A percentile compares a stretch with the other conserved stretches of the same genome.
phyloP scores from a whole-genome alignment of 2,888 invertebrate species.

The Neoscelio sp. region DNA sequence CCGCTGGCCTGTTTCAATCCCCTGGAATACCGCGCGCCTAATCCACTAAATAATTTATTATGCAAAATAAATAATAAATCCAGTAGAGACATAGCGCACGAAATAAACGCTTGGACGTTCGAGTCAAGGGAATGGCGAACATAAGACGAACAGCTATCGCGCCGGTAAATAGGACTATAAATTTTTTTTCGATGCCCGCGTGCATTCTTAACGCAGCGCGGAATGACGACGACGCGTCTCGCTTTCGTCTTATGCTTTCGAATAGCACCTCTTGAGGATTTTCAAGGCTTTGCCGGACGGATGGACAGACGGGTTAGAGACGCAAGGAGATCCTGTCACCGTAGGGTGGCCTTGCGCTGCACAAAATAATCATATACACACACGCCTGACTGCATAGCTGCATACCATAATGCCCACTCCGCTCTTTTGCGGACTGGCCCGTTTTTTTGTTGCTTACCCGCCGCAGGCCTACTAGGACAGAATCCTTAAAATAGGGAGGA shows the following conservation, averaged over 20 bases:
- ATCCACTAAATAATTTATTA: constrained; percentile 9
- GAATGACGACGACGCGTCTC: constrained; percentile 66
- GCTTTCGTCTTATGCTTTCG: constrained; percentile 63
- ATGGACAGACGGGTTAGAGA: constrained; percentile 68
- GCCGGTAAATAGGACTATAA: constrained; percentile 20
- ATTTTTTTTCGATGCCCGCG: constrained; percentile 17
- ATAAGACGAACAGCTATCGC: constrained; percentile 5
- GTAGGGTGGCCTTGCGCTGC: constrained; percentile 79
- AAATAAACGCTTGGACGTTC: not conserved
- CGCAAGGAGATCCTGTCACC: constrained; percentile 77
- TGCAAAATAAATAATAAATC: constrained; percentile 16
- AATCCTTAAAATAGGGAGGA: constrained; percentile 55
- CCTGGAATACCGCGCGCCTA: not conserved
- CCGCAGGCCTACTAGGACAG: constrained; percentile 21
- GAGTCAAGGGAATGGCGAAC: constrained; percentile 2
- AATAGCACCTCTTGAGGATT: constrained; percentile 63
- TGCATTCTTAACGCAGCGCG: constrained; percentile 58
- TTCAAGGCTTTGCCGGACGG: constrained; percentile 63
- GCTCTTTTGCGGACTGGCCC: constrained; percentile 59
- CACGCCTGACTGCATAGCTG: constrained; percentile 79
- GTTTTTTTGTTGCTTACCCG: constrained; percentile 45
- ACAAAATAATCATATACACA: constrained; percentile 79
- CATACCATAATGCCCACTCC: constrained; percentile 75
- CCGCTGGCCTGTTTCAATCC: no score
- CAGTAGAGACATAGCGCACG: constrained; percentile 17